A percentile compares a stretch with the other conserved stretches of the same genome.
These are phyloP conservation scores for Arrhopalites spinosus DNA, from an alignment of 2,888 invertebrate genomes.

Conservation along the genomic window DNA sequence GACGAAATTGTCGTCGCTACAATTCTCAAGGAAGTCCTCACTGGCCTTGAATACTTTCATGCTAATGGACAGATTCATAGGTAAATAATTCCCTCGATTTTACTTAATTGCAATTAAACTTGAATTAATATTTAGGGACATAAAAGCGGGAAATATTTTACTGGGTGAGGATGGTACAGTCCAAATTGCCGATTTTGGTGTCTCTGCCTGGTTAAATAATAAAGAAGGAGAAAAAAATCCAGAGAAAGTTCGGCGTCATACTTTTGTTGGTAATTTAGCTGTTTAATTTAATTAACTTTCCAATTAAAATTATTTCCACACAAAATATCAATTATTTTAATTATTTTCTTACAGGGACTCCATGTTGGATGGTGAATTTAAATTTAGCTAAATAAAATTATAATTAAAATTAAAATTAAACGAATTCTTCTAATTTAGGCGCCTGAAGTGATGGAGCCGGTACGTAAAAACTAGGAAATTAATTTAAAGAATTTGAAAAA, in stretches of 20 bases:
- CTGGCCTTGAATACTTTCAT: conserved; percentile 98
- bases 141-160: conserved; percentile 97
- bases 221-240: too few species aligned
- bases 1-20: conserved; percentile 98
- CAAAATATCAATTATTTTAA: too few species aligned
- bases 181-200: conserved; percentile 98
- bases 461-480: not conserved
- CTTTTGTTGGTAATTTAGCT: conserved; percentile 67
- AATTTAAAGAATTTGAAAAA: conserved; percentile 28
- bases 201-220: conserved; percentile 97
- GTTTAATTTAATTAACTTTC: too few species aligned
- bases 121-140: conserved; percentile 67
- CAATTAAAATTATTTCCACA: too few species aligned
- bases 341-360: not conserved
- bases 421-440: not conserved
- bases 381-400: too few species aligned
- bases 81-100: conserved; percentile 62
- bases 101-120: not conserved
- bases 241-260: conserved; percentile 76
- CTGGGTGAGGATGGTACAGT: conserved; percentile 89
- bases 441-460: conserved; percentile 62
- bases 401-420: too few species aligned
- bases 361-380: conserved; percentile 64
- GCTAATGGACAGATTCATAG: conserved; percentile 98
- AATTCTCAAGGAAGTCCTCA: conserved; percentile 90